Evolutionary conservation across 1,140 invertebrate genomes (phyloP).

Genomic region (Rhagoletis zephyria): DNA sequence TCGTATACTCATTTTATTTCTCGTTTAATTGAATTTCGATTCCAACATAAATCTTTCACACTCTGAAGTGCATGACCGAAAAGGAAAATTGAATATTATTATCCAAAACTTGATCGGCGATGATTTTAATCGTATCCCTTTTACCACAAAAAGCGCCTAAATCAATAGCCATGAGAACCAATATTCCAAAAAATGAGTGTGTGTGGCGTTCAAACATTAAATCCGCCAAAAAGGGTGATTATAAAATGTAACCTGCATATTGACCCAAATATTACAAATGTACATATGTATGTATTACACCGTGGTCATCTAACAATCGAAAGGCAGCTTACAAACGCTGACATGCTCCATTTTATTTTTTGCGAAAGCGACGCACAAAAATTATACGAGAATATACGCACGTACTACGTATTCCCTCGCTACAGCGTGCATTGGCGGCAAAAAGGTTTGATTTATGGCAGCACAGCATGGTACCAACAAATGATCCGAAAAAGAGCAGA

Average conservation of each 20-base stretch:
- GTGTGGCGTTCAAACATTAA: constrained; percentile 5
- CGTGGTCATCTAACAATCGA: constrained; percentile 6
- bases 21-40: neutral
- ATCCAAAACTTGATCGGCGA: constrained; percentile 8
- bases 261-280: constrained; percentile 40
- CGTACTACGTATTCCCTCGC: neutral
- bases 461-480: constrained; percentile 42
- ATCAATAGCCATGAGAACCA: constrained; percentile 25
- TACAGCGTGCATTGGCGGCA: neutral
- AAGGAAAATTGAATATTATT: constrained; percentile 39
- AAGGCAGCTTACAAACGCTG: neutral
- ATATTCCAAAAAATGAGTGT: neutral
- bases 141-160: neutral
- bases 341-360: neutral
- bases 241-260: constrained; percentile 44
- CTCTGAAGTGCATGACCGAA: neutral
- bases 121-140: constrained; percentile 33
- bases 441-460: constrained; percentile 48
- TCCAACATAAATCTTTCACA: constrained; percentile 1
- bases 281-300: neutral
- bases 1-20: neutral
- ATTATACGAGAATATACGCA: neutral
- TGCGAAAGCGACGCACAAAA: neutral
- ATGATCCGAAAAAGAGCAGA: constrained; percentile 38
- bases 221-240: constrained; percentile 47